Conservation (phyloP, 1,140 invertebrate genomes). For the Xylocopa sonorina region DNA sequence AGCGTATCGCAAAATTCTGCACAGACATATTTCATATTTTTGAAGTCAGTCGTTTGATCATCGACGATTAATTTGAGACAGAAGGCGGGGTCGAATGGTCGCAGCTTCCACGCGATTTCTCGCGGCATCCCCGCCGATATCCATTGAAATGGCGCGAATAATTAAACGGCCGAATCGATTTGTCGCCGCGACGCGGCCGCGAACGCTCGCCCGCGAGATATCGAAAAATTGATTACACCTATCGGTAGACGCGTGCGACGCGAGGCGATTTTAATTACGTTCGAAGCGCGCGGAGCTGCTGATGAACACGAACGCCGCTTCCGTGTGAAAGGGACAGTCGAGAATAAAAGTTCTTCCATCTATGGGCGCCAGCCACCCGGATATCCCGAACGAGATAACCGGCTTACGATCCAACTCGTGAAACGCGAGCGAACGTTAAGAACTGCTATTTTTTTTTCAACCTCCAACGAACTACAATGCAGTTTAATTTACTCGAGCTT, state of each 20-base stretch:
- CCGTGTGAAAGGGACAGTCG: background rate
- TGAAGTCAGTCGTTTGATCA: too few species aligned
- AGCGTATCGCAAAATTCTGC: too few species aligned
- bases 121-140: background rate
- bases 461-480: constrained; percentile 15
- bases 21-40: too few species aligned
- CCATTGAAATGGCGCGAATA: constrained; percentile 13
- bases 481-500: too few species aligned
- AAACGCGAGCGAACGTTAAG: constrained; percentile 15
- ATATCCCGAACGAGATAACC: constrained; percentile 24
- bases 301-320: background rate
- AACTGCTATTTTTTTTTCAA: too few species aligned
- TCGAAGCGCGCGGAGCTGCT: background rate
- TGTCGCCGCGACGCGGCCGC: background rate
- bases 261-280: constrained; percentile 32
- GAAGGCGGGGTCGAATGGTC: background rate
- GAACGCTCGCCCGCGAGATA: background rate
- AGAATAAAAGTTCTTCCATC: constrained; percentile 31
- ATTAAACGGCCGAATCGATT: constrained; percentile 26
- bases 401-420: constrained; percentile 20
- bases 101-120: background rate
- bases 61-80: too few species aligned
- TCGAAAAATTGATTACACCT: constrained; percentile 39
- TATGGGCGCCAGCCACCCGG: background rate
- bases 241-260: background rate